These are phyloP conservation scores for Hycleus phaleratus DNA, from an alignment of 1,140 invertebrate genomes.

Conservation along the genomic window DNA sequence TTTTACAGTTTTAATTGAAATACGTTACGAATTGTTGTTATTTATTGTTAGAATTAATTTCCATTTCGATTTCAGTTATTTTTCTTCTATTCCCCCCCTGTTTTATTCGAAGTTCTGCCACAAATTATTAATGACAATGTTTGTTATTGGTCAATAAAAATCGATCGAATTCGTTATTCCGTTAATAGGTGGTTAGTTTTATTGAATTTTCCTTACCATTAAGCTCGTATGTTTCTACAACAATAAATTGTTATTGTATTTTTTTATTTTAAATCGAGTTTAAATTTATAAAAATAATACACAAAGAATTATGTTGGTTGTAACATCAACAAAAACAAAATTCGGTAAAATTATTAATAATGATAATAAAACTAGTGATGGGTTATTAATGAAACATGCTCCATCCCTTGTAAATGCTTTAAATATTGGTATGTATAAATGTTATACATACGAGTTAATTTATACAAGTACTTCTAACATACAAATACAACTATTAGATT, in stretches of 20 bases:
- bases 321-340: slow-evolving; percentile 13
- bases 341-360: neutral
- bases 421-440: slow-evolving; percentile 9
- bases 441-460: neutral
- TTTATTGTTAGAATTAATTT: too few relatives aligned
- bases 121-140: neutral
- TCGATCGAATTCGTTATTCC: slow-evolving; percentile 1
- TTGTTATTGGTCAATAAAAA: slow-evolving; percentile 7
- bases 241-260: too few relatives aligned
- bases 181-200: neutral
- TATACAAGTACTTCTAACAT: neutral
- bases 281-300: too few relatives aligned
- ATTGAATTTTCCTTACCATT: slow-evolving; percentile 6
- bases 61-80: too few relatives aligned
- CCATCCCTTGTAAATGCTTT: slow-evolving; percentile 1
- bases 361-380: neutral
- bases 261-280: too few relatives aligned
- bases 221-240: neutral
- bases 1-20: too few relatives aligned
- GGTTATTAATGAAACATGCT: neutral
- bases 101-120: too few relatives aligned
- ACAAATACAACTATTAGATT: too few relatives aligned
- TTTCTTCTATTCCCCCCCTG: too few relatives aligned
- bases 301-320: slow-evolving; percentile 11
- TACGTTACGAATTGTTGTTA: too few relatives aligned